Evolutionary conservation across 2,797 vertebrate genomes (phyloP), one percentile per base, ranked within the genome.

Genomic region (Enteromius anoplus): DNA sequence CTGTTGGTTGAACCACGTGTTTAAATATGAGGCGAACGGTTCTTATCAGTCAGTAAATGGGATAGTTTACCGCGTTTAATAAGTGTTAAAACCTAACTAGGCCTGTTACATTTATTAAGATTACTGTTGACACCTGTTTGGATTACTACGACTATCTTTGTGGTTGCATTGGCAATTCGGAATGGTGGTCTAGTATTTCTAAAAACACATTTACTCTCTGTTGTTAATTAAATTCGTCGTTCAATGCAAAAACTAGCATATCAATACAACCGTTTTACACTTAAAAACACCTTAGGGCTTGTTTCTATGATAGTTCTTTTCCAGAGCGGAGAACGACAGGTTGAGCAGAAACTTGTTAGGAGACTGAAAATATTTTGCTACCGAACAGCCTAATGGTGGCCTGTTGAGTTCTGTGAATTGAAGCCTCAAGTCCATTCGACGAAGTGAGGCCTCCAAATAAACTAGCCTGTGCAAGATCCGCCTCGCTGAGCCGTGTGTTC

Each of bases 341-440:
- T 53, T 53, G 58, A 21, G 60, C 58, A 81, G 23, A 65, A 65
- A 81, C 58, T 26, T 75, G 70, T 53, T 26, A 37, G 9, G 42
- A 72, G 29, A 73, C 14, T 64, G 40, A 62, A 19, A 37, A 26
- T 40, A 0, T n/a, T 49, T 64, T 72, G 21, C 26, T 37, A 5
- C 21, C 4, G 5, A 73, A 65, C 45, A 65, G 29, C 5, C n/a
- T 65, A 72, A 75, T 65, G 58, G 32, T 37, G 42, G 55, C 69
- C 37, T 72, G 79, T 71, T 47, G 80, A 81, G 58, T 81, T 81
- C 58, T 75, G 45, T 75, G 58, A 73, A 73, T 53, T 81, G 55
- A 81, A 65, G 69, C 55, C 68, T 72, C n/a, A 55, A 72, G 40
- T 81, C 53, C 79, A 34, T 81, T 71, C 40, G 68, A 49, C 32